Base-by-base conservation (phyloP, 1,140 invertebrate genomes). In the Daktulosphaira vitifoliae region DNA sequence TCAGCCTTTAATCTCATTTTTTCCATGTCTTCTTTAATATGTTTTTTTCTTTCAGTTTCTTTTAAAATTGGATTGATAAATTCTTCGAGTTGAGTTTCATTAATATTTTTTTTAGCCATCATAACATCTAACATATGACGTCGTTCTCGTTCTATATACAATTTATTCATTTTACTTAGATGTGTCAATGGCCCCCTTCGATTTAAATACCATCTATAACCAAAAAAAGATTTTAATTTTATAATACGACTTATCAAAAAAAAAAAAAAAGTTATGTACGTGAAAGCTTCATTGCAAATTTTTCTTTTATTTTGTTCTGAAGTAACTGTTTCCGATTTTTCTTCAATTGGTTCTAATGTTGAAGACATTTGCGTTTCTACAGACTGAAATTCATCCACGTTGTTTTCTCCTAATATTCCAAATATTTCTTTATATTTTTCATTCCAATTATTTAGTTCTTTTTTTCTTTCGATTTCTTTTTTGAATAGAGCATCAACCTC, bases 61-160 rank as follows among this genome's bases (percentile, higher is more conserved):
- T 48, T 46, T 6, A 33, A 11, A 33, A 33, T 33, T 11, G 29
- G 29, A 33, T 33, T 11, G 2, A 62, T 18, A 33, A 26, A 62
- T 15, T 62, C 56, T 33, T 33, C 25, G 16, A 62, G 26, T 5
- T 48, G 42, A 18, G 26, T 46, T 33, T 62, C 3, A 33, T 46
- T 16, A 11, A 44, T 9, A 9, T 46, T 44, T 5, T 62, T 62
- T 29, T 62, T 62, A 15, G 29, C 29, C 56, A 62, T 62, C 56
- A 62, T 29, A 2, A 16, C 16, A 3, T 62, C 42, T 7, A 62
- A 15, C 42, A 46, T 62, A 20, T 48, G 9, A 8, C 2, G 42
- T 2, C 18, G 16, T 48, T 62, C 56, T 0, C 42, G 42, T 48
- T 48, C 25, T 18, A 48, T 18, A 13, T 29, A 62, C 20, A 44